Evolutionary conservation across 2,113 vertebrate genomes (phyloP).

Genomic region (Tetraodon nigroviridis): DNA sequence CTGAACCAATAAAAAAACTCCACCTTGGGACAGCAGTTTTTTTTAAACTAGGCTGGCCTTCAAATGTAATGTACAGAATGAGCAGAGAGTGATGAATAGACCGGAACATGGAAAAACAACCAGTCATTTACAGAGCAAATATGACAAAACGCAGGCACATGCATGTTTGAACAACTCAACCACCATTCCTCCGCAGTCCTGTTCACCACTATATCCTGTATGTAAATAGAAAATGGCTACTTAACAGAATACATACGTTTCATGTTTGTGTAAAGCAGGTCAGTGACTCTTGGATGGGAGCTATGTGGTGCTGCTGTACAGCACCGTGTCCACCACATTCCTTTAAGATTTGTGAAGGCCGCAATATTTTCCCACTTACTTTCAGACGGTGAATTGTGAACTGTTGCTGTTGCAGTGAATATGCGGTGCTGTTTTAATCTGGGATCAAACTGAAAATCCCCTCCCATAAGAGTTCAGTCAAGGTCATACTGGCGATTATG

Average conservation of each 20-base stretch:
- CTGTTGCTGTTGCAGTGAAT: slow-evolving; percentile 59
- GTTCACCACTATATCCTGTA: slow-evolving; percentile 22
- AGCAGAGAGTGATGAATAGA: slow-evolving; percentile 5
- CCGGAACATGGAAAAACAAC: slow-evolving; percentile 15
- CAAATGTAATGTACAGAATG: background rate
- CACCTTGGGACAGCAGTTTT: no score
- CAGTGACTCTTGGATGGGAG: slow-evolving; percentile 10
- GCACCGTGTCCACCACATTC: slow-evolving; percentile 16
- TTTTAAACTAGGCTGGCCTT: background rate
- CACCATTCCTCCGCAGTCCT: slow-evolving; percentile 15
- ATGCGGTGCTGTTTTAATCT: slow-evolving; percentile 75
- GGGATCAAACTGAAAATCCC: slow-evolving; percentile 78
- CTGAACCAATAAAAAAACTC: no score
- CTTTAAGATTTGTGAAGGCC: slow-evolving; percentile 21
- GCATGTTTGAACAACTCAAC: slow-evolving; percentile 31
- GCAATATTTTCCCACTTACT: slow-evolving; percentile 15
- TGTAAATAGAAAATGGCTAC: slow-evolving; percentile 17
- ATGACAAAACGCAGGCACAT: slow-evolving; percentile 30
- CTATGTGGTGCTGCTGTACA: background rate
- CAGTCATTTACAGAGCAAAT: slow-evolving; percentile 34
- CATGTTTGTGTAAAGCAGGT: background rate
- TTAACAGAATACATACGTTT: background rate
- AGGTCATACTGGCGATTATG: slow-evolving; percentile 75
- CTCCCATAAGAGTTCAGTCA: slow-evolving; percentile 71
- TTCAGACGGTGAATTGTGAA: slow-evolving; percentile 48